Percentiles rank a stretch among this genome's conserved stretches.
phyloP scores from a whole-genome alignment of 1,140 invertebrate genomes.

The Acromyrmex echinatior region DNA sequence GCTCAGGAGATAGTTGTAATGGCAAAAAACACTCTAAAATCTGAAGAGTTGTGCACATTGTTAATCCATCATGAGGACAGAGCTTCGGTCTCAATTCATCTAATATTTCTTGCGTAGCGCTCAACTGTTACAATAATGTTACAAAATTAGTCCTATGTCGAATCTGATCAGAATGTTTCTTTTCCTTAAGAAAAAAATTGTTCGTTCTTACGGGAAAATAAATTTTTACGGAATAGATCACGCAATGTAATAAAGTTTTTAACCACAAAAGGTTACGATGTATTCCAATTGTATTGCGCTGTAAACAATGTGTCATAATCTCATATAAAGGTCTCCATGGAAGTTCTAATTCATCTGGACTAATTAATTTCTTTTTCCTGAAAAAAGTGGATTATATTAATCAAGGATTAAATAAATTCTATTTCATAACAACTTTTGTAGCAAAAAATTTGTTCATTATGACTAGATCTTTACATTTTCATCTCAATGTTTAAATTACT shows the following conservation, averaged over 20 bases:
- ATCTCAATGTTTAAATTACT: background rate
- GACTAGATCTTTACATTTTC: background rate
- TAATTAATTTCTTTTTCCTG: conserved; percentile 93
- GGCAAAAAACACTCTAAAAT: conserved; percentile 93
- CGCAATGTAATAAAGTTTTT: conserved; percentile 73
- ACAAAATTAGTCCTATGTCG: conserved; percentile 29
- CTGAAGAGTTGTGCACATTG: conserved; percentile 88
- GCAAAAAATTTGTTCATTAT: background rate
- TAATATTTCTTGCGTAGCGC: conserved; percentile 95
- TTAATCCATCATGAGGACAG: conserved; percentile 89
- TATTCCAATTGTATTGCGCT: conserved; percentile 88
- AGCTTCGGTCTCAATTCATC: conserved; percentile 93
- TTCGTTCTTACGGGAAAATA: conserved; percentile 83
- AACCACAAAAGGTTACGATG: conserved; percentile 88
- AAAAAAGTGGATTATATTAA: background rate
- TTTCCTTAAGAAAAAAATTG: conserved; percentile 49
- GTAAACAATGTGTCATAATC: conserved; percentile 85
- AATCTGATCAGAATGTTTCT: background rate
- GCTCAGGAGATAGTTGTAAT: conserved; percentile 88
- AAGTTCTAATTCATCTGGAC: conserved; percentile 93
- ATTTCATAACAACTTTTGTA: conserved; percentile 1
- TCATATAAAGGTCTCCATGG: conserved; percentile 96
- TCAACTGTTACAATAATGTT: conserved; percentile 78
- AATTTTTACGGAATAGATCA: conserved; percentile 80
- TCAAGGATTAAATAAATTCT: background rate